A percentile compares a stretch with the other conserved stretches of the same genome.
Conservation (phyloP, 1,140 invertebrate species). For the Acyrthosiphon pisum region DNA sequence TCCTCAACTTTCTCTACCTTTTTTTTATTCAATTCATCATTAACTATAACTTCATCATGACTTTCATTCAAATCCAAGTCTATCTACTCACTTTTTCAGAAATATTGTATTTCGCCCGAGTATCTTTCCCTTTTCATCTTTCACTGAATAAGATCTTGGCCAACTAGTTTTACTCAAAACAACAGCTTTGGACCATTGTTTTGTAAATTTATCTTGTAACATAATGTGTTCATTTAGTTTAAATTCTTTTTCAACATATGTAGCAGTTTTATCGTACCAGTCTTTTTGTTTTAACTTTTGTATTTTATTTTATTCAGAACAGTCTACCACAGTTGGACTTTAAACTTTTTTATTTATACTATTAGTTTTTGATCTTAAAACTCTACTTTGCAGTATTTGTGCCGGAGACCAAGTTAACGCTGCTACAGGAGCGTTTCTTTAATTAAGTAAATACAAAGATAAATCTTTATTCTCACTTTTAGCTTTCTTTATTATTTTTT, state of each 20-base stretch:
- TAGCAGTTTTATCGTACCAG: neutral
- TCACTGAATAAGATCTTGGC: neutral
- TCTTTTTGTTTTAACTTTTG: neutral
- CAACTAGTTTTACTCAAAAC: neutral
- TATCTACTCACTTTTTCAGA: too few species aligned
- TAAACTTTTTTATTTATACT: neutral
- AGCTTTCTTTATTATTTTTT: constrained; percentile 62
- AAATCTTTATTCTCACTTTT: constrained; percentile 55
- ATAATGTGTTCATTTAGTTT: neutral
- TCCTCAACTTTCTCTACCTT: too few species aligned
- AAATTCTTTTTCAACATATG: neutral
- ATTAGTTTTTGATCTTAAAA: constrained; percentile 14
- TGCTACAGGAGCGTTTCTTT: constrained; percentile 29
- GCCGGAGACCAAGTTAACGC: neutral
- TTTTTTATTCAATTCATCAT: too few species aligned
- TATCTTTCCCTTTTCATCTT: constrained; percentile 11
- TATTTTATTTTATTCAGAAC: neutral
- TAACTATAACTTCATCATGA: too few species aligned
- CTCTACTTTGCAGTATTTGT: constrained; percentile 5
- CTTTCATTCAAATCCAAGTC: too few species aligned
- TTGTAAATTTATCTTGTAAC: neutral
- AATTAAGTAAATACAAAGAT: constrained; percentile 53
- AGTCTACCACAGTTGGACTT: neutral
- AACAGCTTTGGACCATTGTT: neutral
- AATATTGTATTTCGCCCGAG: neutral